Evolutionary conservation across 2,113 vertebrate genomes (phyloP).

Genomic region (Tenebrosternarchus preto): DNA sequence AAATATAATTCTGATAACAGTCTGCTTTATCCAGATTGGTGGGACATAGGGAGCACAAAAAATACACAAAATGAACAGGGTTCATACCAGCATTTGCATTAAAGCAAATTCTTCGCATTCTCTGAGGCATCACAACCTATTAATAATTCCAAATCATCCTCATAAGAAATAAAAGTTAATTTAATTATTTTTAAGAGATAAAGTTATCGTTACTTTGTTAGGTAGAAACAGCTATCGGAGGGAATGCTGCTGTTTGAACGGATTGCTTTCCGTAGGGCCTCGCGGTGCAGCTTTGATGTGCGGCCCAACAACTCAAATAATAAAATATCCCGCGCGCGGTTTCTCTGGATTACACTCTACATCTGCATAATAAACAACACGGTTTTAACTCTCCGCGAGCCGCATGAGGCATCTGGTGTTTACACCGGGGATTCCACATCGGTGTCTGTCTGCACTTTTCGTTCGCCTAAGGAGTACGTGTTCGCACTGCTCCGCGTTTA

Average conservation of each 20-base stretch:
- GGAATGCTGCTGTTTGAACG: background rate
- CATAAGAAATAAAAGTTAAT: too few species aligned
- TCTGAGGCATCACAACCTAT: too few species aligned
- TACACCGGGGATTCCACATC: background rate
- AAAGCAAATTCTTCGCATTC: too few species aligned
- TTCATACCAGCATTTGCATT: too few species aligned
- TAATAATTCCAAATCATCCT: too few species aligned
- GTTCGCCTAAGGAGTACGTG: background rate
- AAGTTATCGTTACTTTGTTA: too few species aligned
- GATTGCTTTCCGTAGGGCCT: conserved; percentile 12
- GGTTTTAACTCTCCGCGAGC: background rate
- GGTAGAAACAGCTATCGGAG: background rate
- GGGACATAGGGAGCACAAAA: too few species aligned
- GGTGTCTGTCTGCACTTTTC: background rate
- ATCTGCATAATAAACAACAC: conserved; percentile 28
- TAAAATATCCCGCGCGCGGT: conserved; percentile 5
- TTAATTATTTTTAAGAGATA: too few species aligned
- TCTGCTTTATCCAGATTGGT: too few species aligned
- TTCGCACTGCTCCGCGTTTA: background rate
- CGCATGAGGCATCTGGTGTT: background rate
- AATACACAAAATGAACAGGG: too few species aligned
- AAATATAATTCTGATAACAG: background rate
- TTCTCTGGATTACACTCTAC: conserved; percentile 12
- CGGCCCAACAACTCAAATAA: conserved; percentile 20
- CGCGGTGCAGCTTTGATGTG: conserved; percentile 29